These are phyloP conservation scores for Schrankia costaestrigalis DNA, from an alignment of 2,888 invertebrate species.

Conservation along the genomic window DNA sequence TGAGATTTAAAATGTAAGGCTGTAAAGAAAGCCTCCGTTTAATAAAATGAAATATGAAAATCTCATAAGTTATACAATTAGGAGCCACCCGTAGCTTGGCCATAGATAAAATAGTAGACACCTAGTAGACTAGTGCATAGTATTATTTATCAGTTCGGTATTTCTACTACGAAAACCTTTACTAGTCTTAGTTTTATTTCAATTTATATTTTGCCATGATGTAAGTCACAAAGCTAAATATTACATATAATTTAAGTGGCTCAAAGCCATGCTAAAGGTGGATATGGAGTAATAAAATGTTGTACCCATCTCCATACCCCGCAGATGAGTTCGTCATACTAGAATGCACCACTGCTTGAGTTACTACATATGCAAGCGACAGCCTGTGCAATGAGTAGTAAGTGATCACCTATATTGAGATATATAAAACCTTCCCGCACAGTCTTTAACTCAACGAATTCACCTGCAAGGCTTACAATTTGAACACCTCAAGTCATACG, in stretches of 20 bases:
- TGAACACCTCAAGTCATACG: slow-evolving; percentile 11
- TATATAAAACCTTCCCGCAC: no score
- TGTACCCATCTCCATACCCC: slow-evolving; percentile 4
- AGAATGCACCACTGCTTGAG: no score
- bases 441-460: slow-evolving; percentile 8
- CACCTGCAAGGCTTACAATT: slow-evolving; percentile 2
- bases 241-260: slow-evolving; percentile 6
- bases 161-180: slow-evolving; percentile 26
- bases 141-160: slow-evolving; percentile 13
- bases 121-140: slow-evolving; percentile 30
- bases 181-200: no score
- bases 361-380: no score
- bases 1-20: slow-evolving; percentile 26
- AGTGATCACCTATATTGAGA: no score
- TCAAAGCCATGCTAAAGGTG: slow-evolving; percentile 28
- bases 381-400: no score
- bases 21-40: slow-evolving; percentile 21
- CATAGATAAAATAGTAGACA: slow-evolving; percentile 21
- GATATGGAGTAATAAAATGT: slow-evolving; percentile 13
- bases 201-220: slow-evolving; percentile 20
- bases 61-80: slow-evolving; percentile 27
- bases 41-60: slow-evolving; percentile 17
- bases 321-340: slow-evolving; percentile 5
- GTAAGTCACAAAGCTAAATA: slow-evolving; percentile 25
- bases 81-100: slow-evolving; percentile 29